These are phyloP conservation scores for Cantharis rufa DNA, from an alignment of 2,888 invertebrate genomes.

Conservation along the genomic window DNA sequence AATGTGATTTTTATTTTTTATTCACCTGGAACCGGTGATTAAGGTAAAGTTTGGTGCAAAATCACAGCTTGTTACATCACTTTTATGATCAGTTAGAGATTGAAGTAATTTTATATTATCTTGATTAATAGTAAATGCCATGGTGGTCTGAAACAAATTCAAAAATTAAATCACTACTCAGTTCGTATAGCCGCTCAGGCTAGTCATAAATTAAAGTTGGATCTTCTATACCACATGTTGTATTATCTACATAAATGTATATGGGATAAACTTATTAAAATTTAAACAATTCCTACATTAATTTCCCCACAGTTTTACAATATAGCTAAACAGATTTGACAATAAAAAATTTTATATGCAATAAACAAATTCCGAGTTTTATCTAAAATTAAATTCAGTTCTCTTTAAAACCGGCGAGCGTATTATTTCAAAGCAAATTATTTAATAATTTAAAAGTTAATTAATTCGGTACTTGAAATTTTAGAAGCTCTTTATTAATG, in stretches of 20 bases:
- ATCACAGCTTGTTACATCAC: constrained; percentile 69
- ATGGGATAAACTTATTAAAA: no score
- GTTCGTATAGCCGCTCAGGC: not conserved
- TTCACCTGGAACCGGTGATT: constrained; percentile 68
- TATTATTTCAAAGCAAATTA: not conserved
- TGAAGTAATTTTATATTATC: constrained; percentile 55
- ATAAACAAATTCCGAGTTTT: not conserved
- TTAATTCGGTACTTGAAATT: not conserved
- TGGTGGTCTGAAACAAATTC: constrained; percentile 14
- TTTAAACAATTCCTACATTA: no score
- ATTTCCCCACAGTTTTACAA: no score
- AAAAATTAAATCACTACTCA: not conserved
- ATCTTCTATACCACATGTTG: not conserved
- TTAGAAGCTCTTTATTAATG: not conserved
- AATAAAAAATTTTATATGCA: not conserved
- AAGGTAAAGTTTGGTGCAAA: constrained; percentile 63
- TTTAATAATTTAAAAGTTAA: not conserved
- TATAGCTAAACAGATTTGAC: no score
- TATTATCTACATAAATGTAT: no score
- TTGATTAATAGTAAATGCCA: constrained; percentile 13
- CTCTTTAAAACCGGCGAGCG: not conserved
- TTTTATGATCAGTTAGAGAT: constrained; percentile 60
- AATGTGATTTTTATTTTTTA: not conserved
- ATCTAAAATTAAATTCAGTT: not conserved
- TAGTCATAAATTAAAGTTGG: not conserved